A percentile compares a stretch with the other conserved stretches of the same genome.
These are phyloP conservation scores for Enoplolaimus lenunculus DNA, from an alignment of 2,888 invertebrate species.

Conservation along the genomic window DNA sequence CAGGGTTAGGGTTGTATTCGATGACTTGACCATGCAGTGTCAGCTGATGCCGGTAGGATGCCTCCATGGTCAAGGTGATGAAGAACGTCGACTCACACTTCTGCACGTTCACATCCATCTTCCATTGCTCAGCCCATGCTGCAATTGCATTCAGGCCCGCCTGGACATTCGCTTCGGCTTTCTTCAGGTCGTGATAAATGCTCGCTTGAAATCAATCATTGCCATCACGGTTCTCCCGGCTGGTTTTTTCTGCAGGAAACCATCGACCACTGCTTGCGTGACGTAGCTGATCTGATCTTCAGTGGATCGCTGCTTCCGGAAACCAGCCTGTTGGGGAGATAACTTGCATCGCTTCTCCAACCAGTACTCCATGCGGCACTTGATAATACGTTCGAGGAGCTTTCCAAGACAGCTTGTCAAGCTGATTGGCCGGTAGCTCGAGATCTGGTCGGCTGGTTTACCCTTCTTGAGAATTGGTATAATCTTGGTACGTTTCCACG, in stretches of 20 bases:
- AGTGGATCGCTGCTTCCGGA: neutral
- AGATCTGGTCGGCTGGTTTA: neutral
- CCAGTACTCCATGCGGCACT: neutral
- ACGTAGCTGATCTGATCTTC: neutral
- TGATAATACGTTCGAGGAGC: neutral
- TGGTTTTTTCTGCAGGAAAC: neutral
- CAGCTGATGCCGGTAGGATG: neutral
- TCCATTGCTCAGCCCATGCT: neutral
- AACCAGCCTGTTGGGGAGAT: neutral
- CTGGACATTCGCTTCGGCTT: neutral
- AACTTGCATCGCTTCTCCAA: neutral
- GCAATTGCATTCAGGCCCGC: neutral
- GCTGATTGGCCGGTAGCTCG: neutral
- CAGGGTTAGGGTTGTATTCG: neutral
- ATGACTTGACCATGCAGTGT: neutral
- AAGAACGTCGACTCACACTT: neutral
- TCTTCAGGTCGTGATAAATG: neutral
- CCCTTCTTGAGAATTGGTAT: conserved; percentile 4
- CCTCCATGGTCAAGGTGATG: neutral
- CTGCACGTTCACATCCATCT: neutral
- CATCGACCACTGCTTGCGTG: neutral
- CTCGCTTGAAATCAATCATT: neutral
- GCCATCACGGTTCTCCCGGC: neutral
- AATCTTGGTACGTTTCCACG: neutral
- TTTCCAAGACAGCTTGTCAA: conserved; percentile 4